phyloP scores from a whole-genome alignment of 2,113 vertebrate genomes.

The Chaetodon auriga region DNA sequence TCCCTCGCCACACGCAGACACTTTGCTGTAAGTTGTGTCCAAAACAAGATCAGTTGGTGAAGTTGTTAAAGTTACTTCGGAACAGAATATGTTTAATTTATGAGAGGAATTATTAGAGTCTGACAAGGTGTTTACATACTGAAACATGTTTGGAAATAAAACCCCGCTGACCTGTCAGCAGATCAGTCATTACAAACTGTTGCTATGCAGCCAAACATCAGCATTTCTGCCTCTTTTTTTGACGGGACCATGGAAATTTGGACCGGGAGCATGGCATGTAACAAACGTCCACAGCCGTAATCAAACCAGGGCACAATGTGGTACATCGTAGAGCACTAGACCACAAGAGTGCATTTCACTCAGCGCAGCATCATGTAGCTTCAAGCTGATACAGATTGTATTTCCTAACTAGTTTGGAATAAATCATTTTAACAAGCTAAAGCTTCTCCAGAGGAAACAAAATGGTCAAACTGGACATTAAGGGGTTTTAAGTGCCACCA shows the following conservation, averaged over 20 bases:
- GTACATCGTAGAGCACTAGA: neutral
- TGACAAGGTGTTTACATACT: conserved; percentile 16
- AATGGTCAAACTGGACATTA: no score
- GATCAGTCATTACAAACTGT: neutral
- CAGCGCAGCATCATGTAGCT: no score
- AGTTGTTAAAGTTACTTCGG: neutral
- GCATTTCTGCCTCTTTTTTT: neutral
- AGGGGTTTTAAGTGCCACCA: no score
- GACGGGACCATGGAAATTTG: neutral
- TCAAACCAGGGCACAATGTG: neutral
- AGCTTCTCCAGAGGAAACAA: no score
- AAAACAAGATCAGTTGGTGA: conserved; percentile 37
- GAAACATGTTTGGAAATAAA: conserved; percentile 10
- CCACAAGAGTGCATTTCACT: neutral
- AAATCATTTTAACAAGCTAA: no score
- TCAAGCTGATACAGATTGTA: no score
- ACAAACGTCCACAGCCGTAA: neutral
- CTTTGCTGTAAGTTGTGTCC: conserved; percentile 41
- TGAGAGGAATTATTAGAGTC: conserved; percentile 12
- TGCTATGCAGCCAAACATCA: conserved; percentile 2
- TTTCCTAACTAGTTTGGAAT: no score
- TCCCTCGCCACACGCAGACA: conserved; percentile 22
- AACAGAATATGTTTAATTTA: conserved; percentile 10
- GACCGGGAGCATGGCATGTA: neutral
- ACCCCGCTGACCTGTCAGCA: neutral